phyloP scores from a whole-genome alignment of 2,888 invertebrate species.

The Xiphydria camelus region DNA sequence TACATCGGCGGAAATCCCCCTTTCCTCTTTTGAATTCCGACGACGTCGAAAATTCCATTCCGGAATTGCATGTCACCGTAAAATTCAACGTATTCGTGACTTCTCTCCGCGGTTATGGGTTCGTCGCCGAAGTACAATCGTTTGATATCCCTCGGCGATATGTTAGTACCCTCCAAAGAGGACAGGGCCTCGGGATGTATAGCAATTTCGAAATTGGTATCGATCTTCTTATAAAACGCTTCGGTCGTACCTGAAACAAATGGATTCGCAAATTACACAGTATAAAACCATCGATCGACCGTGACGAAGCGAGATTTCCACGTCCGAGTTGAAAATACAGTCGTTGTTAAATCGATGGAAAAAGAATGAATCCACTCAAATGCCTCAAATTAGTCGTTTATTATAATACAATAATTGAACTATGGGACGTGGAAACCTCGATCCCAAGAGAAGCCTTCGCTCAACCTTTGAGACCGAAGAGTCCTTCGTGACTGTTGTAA shows the following conservation, averaged over 20 bases:
- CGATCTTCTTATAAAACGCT: slow-evolving; percentile 10
- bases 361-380: too few relatives aligned
- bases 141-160: slow-evolving; percentile 29
- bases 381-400: too few relatives aligned
- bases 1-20: slow-evolving; percentile 31
- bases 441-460: too few relatives aligned
- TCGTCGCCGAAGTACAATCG: slow-evolving; percentile 35
- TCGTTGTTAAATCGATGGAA: too few relatives aligned
- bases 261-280: too few relatives aligned
- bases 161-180: slow-evolving; percentile 2
- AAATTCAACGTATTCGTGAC: slow-evolving; percentile 25
- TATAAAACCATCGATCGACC: not conserved
- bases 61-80: slow-evolving; percentile 34
- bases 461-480: slow-evolving; percentile 9
- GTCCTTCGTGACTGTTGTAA: slow-evolving; percentile 34
- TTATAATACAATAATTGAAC: too few relatives aligned
- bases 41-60: slow-evolving; percentile 32
- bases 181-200: slow-evolving; percentile 4
- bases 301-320: too few relatives aligned
- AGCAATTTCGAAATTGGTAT: slow-evolving; percentile 23
- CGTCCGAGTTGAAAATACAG: too few relatives aligned
- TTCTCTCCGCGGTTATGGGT: slow-evolving; percentile 19
- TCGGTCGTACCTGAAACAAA: slow-evolving; percentile 14
- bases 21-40: slow-evolving; percentile 26
- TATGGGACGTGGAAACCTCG: too few relatives aligned